Evolutionary conservation across 2,113 vertebrate species (phyloP).

Genomic region (Murina feae): DNA sequence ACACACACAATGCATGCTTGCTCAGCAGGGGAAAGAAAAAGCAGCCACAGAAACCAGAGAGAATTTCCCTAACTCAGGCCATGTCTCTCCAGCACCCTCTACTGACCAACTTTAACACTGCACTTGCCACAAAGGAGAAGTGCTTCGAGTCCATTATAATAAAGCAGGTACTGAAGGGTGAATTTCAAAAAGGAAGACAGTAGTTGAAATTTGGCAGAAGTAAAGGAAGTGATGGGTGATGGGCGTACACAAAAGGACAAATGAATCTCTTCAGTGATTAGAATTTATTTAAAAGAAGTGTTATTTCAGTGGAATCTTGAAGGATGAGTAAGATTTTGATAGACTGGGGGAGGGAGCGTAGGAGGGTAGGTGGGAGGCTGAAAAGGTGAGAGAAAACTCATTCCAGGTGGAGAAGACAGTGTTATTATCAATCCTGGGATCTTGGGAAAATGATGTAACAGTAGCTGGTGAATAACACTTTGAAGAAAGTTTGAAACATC

Average conservation of each 20-base stretch:
- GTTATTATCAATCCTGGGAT: not conserved
- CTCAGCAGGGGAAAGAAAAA: not conserved
- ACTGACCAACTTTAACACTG: not conserved
- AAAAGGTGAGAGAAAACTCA: not conserved
- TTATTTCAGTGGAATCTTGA: not conserved
- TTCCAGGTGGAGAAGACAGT: not conserved
- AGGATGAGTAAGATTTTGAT: not conserved
- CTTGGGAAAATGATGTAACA: not conserved
- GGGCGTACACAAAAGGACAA: not conserved
- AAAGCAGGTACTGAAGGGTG: not conserved
- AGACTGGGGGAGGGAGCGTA: not conserved
- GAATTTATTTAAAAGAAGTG: not conserved
- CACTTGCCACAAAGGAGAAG: not conserved
- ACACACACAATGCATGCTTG: not conserved
- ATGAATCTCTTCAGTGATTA: not conserved
- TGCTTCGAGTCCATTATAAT: fast-evolving
- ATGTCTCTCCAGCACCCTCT: not conserved
- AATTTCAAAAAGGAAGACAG: not conserved
- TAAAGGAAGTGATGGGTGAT: too few species aligned
- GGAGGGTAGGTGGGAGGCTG: too few species aligned
- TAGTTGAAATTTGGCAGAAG: not conserved
- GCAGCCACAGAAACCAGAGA: not conserved
- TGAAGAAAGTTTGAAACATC: not conserved
- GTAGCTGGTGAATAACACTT: not conserved
- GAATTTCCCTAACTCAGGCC: not conserved